Evolutionary conservation across 2,888 invertebrate genomes (phyloP), one percentile per base, ranked within the genome.

Genomic region (Acrocyrtus sp.): DNA sequence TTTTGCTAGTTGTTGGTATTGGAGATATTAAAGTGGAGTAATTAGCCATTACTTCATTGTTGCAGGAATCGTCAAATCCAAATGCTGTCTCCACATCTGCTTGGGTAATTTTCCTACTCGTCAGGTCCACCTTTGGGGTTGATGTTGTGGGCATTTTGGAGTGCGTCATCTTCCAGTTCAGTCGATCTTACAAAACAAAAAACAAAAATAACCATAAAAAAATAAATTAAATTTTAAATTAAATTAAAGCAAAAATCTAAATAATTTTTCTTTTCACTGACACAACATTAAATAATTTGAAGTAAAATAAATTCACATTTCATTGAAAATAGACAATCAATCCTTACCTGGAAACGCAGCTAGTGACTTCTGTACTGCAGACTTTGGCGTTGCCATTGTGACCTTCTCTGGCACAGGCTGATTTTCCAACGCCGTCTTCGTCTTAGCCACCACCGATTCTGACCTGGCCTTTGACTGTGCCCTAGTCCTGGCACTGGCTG

Each of bases 61-160:
- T 45, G 1, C 3, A 3, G 5, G 66, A 62, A 8, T 70, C 77
- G 45, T 76, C 76, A 61, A 78, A 78, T 1, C 78, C 78, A 73
- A 78, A 78, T 10, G 70, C 69, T 1, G 69, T 70, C 0, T 74
- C 74, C 0, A 74, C 58, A 48, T 78, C 78, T 8, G 56, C 21
- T 3, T 62, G 65, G 1, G 67, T 60, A 6, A 54, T n/a, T 27
- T 51, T 43, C 2, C 24, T n/a, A n/a, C 43, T 8, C 12, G 12
- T 45, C 2, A 50, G 45, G n/a, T 73, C 60, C 10, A 60, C 50
- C 15, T 69, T 74, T 21, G 79, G 79, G 1, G 79, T 79, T 8
- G 79, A 79, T 3, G 79, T 78, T 8, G 75, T 69, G 2, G 77
- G 77, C 58, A 75, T 70, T 21, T 43, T 41, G 43, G 60, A 74